phyloP scores from a whole-genome alignment of 2,797 vertebrate species.

The Cacajao melanocephalus region DNA sequence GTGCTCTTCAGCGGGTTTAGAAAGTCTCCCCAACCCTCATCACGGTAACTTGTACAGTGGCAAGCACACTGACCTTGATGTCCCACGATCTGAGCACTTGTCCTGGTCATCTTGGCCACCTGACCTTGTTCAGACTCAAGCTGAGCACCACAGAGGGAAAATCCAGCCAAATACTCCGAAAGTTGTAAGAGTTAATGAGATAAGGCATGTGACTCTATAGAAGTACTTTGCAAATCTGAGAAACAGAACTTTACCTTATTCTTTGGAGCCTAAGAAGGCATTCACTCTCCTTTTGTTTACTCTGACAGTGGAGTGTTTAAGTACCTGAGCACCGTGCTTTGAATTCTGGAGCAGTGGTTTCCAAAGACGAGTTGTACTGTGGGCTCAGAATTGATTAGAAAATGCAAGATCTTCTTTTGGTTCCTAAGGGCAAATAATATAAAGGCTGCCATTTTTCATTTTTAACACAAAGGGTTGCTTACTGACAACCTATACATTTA shows the following conservation, averaged over 20 bases:
- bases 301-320: background rate
- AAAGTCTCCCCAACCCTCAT: background rate
- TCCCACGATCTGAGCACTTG: background rate
- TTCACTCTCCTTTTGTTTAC: background rate
- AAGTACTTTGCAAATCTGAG: conserved; percentile 24
- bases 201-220: background rate
- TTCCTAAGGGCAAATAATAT: conserved; percentile 33
- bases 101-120: background rate
- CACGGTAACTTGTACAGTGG: background rate
- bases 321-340: background rate
- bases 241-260: background rate
- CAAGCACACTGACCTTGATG: background rate
- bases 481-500: background rate
- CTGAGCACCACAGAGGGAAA: background rate
- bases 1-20: background rate
- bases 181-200: background rate
- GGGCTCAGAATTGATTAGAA: conserved; percentile 10
- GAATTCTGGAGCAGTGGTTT: background rate
- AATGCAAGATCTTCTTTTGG: background rate
- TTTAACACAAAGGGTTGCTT: conserved; percentile 14
- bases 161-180: background rate
- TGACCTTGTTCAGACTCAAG: background rate
- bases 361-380: background rate
- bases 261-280: conserved; percentile 5
- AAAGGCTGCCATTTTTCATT: background rate